Conservation (phyloP, 2,888 invertebrate genomes). For the Eupeodes latifasciatus region DNA sequence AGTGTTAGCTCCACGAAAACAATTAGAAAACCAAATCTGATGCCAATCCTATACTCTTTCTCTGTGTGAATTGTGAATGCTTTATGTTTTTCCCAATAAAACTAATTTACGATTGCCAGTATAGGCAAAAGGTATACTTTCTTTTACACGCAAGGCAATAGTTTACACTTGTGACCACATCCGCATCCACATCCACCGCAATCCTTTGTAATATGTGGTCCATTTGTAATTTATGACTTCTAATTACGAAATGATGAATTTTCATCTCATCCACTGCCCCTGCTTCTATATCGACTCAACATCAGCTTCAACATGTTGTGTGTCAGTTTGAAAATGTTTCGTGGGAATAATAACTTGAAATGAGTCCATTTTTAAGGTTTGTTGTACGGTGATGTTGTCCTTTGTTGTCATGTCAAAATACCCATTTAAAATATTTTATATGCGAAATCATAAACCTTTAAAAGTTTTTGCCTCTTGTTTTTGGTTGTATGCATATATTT, state of each 20-base stretch:
- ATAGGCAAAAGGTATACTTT: not conserved
- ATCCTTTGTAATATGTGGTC: constrained; percentile 74
- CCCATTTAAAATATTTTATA: constrained; percentile 58
- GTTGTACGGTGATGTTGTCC: not conserved
- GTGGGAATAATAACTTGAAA: constrained; percentile 51
- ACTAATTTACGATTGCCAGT: constrained; percentile 71
- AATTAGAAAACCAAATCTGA: constrained; percentile 66
- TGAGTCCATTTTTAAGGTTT: constrained; percentile 42
- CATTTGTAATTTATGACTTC: constrained; percentile 77
- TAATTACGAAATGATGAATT: constrained; percentile 82
- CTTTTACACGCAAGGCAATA: constrained; percentile 75
- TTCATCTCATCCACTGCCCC: constrained; percentile 49
- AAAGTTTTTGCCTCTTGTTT: constrained; percentile 9
- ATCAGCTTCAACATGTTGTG: constrained; percentile 19
- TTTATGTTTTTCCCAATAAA: constrained; percentile 74
- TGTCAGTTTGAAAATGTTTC: constrained; percentile 24
- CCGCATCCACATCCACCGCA: constrained; percentile 39
- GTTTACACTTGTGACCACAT: constrained; percentile 80
- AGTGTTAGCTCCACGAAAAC: constrained; percentile 41
- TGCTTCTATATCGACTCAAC: constrained; percentile 29
- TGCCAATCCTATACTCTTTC: constrained; percentile 30
- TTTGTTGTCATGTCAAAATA: constrained; percentile 30
- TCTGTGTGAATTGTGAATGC: constrained; percentile 35
- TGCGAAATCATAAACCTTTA: constrained; percentile 58
- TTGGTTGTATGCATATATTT: constrained; percentile 8